Base-by-base conservation (phyloP, 1,140 invertebrate genomes). In the Octopus sinensis region DNA sequence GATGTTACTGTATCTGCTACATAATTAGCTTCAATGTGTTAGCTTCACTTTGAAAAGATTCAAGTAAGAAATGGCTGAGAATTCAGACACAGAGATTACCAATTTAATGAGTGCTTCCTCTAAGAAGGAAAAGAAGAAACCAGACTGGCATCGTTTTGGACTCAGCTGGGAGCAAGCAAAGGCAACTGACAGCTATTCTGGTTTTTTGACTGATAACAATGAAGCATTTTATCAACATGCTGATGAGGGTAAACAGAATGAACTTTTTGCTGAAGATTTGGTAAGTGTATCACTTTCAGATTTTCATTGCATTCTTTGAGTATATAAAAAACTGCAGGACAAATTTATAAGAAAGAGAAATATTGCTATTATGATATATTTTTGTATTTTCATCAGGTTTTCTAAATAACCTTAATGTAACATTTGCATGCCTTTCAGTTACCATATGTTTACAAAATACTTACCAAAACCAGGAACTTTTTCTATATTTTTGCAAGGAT, bases 201-300 rank as follows among this genome's bases (percentile, higher is more conserved):
- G 78, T 12, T 23, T 54, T 79, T 53, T 78, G 4, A 79, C 84
- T 54, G 82, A 86, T 77, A 71, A 76, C 5, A 85, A 83, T 76
- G 84, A 85, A 17, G 79, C 53, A 5, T 81, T 83, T 76, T 85
- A 87, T 76, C 85, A 88, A 54, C 81, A 86, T 6, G 78, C 83
- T 6, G 88, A 88, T 56, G 56, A 85, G 10, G 87, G 85, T n/a
- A 87, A 89, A 53, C 85, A 92, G 51, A 96, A 96, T 91, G 96
- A 97, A 91, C 92, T 97, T 62, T 97, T 96, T 91, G 95, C 95
- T 43, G 95, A 96, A 89, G 95, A 96, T 91, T 95, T 95, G 92
- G 95, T 93, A 87, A 89, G 87, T 82, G 43, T 23, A 43, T n/a
- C 52, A 54, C 13, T 17, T 79, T 79, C 3, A 53, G 9, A 1